phyloP scores from a whole-genome alignment of 2,113 vertebrate genomes.

The Sceloporus undulatus region DNA sequence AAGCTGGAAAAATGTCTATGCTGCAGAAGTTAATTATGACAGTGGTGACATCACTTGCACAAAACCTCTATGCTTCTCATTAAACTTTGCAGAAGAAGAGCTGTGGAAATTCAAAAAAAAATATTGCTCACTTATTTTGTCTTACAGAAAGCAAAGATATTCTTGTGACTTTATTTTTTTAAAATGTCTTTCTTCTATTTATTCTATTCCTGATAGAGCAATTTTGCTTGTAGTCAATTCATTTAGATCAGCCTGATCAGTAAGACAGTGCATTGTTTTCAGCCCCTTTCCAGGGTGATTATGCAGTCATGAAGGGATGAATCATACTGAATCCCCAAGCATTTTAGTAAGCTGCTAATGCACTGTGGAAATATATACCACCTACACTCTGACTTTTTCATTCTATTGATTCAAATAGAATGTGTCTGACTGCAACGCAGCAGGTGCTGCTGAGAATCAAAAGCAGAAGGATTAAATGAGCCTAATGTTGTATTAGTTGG shows the following conservation, averaged over 20 bases:
- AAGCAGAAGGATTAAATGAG: conserved; percentile 44
- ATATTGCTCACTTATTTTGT: not conserved
- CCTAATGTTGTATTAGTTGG: conserved; percentile 49
- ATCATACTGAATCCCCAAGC: conserved; percentile 37
- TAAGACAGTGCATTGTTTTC: conserved; percentile 48
- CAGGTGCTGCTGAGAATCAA: conserved; percentile 33
- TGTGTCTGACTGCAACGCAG: conserved; percentile 29
- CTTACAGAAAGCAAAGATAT: not conserved
- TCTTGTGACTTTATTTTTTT: conserved; percentile 30
- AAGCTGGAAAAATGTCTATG: not conserved
- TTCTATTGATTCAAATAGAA: conserved; percentile 47
- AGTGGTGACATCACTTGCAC: not conserved
- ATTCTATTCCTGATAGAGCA: conserved; percentile 13
- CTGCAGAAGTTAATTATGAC: not conserved
- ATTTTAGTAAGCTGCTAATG: conserved; percentile 33
- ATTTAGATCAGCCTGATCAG: conserved; percentile 53
- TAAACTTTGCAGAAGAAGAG: not conserved
- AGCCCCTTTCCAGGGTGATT: conserved; percentile 26
- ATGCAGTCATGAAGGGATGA: conserved; percentile 44
- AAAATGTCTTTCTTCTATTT: conserved; percentile 13
- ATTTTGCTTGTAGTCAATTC: conserved; percentile 37
- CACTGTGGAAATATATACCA: conserved; percentile 42
- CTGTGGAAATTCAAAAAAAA: conserved; percentile 32
- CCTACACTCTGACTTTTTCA: conserved; percentile 10
- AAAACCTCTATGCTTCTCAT: not conserved